Base-by-base conservation (phyloP, 1,140 invertebrate genomes). In the Dysdera silvatica region DNA sequence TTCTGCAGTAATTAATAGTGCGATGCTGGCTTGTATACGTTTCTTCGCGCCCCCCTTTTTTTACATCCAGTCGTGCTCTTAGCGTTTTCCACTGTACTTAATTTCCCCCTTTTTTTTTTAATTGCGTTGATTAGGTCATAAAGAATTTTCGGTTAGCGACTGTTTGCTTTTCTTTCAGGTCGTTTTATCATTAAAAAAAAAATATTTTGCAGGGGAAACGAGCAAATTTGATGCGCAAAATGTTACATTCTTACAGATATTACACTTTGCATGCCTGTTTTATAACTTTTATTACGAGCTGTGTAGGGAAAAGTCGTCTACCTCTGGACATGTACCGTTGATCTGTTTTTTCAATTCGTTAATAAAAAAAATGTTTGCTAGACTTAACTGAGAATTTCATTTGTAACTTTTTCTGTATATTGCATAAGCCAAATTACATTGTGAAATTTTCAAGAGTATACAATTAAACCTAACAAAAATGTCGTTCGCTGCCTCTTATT, bases 361-460 rank as follows among this genome's bases (percentile, higher is more conserved):
- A n/a, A n/a, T n/a, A n/a, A n/a, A n/a, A 63, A 53, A 63, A 56
- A 56, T 56, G 53, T 49, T 63, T n/a, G n/a, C n/a, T n/a, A n/a
- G n/a, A n/a, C n/a, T n/a, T n/a, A n/a, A 45, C 61, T 63, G 61
- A 56, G 56, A 63, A 53, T 53, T 63, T 56, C 61, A 63, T 63
- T 63, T 63, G 52, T 63, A 63, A 52, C 51, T 63, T 51, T 56
- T 63, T 59, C 56, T 59, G 52, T 63, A 54, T 63, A 56, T 63
- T 63, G 53, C 61, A 63, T 63, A 55, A 63, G 61, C 61, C 61
- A 63, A 63, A 61, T 45, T n/a, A n/a, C n/a, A 45, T 28, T 63
- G 53, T 63, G 61, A 63, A 63, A 63, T 63, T 63, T 63, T 63
- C 61, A 63, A 53, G 52, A 63, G 61, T 63, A 41, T 55, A 56